Percentiles rank a stretch among this genome's conserved stretches.
phyloP scores from a whole-genome alignment of 2,113 vertebrate genomes.

The Channa argus region DNA sequence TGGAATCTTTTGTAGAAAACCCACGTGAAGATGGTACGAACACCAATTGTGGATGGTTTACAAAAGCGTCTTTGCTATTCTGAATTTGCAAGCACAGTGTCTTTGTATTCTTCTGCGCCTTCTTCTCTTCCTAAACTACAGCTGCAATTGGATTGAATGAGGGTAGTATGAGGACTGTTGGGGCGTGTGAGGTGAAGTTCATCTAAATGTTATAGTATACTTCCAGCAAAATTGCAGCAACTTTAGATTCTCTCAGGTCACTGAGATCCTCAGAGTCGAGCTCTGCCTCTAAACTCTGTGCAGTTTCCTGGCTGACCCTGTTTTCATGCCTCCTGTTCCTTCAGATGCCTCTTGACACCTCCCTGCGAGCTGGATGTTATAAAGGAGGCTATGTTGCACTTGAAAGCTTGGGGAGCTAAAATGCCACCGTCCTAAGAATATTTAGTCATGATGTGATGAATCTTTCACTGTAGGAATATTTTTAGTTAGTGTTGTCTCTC shows the following conservation, averaged over 20 bases:
- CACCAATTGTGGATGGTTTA: too few species aligned
- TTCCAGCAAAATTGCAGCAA: conserved; percentile 17
- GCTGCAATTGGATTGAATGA: not conserved
- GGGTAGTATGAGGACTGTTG: not conserved
- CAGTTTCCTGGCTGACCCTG: conserved; percentile 50
- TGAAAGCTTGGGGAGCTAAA: conserved; percentile 60
- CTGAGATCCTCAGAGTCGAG: conserved; percentile 28
- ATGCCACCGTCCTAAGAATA: conserved; percentile 66
- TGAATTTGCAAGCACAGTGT: too few species aligned
- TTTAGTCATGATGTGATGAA: conserved; percentile 72
- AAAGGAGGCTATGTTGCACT: conserved; percentile 23
- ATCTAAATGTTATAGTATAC: not conserved
- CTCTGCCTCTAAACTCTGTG: conserved; percentile 33
- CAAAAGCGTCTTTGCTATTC: too few species aligned
- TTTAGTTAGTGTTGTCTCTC: conserved; percentile 66
- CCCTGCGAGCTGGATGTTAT: conserved; percentile 19
- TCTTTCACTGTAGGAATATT: conserved; percentile 76
- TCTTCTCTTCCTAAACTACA: not conserved
- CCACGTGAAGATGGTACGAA: too few species aligned
- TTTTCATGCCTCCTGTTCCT: conserved; percentile 33
- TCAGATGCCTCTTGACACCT: conserved; percentile 53
- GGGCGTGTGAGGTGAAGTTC: conserved; percentile 15
- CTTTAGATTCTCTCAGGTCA: conserved; percentile 27
- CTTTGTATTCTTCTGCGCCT: too few species aligned
- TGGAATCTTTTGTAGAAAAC: too few species aligned